Conservation (phyloP, 2,113 vertebrate genomes). For the Paramormyrops kingsleyae region DNA sequence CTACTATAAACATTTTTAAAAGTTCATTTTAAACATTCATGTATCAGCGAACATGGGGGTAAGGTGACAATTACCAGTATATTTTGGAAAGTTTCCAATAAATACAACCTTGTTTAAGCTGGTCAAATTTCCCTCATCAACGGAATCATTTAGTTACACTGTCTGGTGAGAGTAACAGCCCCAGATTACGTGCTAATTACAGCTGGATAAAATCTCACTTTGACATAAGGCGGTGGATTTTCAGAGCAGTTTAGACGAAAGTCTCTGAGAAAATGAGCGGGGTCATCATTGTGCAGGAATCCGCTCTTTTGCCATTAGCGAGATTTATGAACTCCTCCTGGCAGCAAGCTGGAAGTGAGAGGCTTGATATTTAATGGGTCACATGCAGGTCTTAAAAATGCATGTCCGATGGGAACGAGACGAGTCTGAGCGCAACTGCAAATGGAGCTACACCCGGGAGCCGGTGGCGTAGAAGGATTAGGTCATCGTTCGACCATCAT, state of each 20-base stretch:
- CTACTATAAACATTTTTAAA: background rate
- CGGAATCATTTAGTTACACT: background rate
- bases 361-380: background rate
- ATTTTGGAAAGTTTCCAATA: background rate
- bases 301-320: constrained; percentile 15
- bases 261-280: background rate
- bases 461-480: background rate
- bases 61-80: background rate
- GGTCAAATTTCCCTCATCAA: background rate
- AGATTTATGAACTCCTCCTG: constrained; percentile 7
- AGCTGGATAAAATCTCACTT: constrained; percentile 10
- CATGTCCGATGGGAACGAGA: background rate
- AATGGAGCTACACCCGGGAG: background rate
- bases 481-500: background rate
- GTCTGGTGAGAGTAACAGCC: background rate
- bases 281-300: constrained; percentile 13
- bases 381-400: background rate
- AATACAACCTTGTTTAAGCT: background rate
- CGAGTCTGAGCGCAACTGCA: background rate
- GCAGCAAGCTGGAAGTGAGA: background rate
- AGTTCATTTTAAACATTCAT: background rate
- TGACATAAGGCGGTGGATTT: constrained; percentile 4
- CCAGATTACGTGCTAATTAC: background rate
- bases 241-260: background rate
- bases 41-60: background rate